Evolutionary conservation across 2,888 invertebrate genomes (phyloP), one percentile per base, ranked within the genome.

Genomic region (Aphodius sticticus): DNA sequence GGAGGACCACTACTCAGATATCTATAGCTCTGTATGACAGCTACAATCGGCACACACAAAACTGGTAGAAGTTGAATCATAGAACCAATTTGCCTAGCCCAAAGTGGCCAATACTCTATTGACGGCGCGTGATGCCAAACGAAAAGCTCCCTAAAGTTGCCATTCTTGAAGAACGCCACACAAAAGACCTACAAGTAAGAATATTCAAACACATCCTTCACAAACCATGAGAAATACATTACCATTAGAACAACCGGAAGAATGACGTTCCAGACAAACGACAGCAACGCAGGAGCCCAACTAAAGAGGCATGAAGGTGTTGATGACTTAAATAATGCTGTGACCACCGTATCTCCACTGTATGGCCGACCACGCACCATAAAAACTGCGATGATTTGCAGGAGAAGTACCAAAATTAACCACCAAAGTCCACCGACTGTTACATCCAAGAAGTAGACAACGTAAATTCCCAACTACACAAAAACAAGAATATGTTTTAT

Each of bases 181-280:
- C 94, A 93, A 75, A 93, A 87, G 35, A 93, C 90, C 93, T 93
- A 85, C 69, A 87, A 86, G 69, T n/a, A 2, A 1, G 12, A 16
- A 74, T 7, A 36, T 12, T 26, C n/a, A 69, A 4, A 26, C 69
- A 72, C 12, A 83, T 77, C 37, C 77, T 26, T 53, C 53, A 26
- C 15, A 53, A 26, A 16, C 15, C 15, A 2, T 78, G 6, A 75
- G 53, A 76, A 79, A 80, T 70, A 69, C 16, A 78, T 90, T 85
- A 96, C 96, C 90, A 96, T 93, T 77, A 97, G 90, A 6, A 95
- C 92, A 77, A 96, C 95, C 0, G 97, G 97, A 84, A 97, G 89
- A 78, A 96, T 91, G 2, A 97, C 95, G 86, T 96, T 97, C 97
- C 97, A 97, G 0, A 94, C 94, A 86, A 97, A 96, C 5, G 95